Conservation (phyloP, 2,888 invertebrate species). For the Lissonota sp. region DNA sequence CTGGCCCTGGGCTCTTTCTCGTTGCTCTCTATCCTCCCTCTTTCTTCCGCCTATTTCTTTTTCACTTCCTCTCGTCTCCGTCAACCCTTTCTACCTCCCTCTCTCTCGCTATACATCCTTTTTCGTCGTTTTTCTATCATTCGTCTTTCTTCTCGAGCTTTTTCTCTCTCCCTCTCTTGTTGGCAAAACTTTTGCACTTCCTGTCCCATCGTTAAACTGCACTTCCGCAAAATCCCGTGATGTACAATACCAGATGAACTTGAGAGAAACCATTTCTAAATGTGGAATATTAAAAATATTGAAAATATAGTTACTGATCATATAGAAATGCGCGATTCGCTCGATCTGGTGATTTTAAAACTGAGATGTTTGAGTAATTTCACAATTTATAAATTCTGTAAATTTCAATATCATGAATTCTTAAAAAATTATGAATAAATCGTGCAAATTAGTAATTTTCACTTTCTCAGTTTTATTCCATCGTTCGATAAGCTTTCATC, state of each 20-base stretch:
- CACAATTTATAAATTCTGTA: no score
- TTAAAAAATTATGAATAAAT: no score
- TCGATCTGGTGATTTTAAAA: no score
- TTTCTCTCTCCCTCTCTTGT: conserved; percentile 13
- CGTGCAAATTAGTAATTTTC: no score
- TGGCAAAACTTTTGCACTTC: conserved; percentile 36
- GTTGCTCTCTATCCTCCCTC: conserved; percentile 15
- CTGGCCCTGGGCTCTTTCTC: conserved; percentile 57
- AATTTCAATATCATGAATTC: no score
- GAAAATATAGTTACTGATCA: not conserved
- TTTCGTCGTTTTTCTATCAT: conserved; percentile 11
- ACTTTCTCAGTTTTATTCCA: no score
- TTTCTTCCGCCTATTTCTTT: conserved; percentile 50
- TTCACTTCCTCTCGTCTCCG: conserved; percentile 34
- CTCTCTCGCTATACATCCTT: conserved; percentile 32
- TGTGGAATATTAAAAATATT: not conserved
- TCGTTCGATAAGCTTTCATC: no score
- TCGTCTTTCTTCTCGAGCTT: not conserved
- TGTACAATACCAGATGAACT: not conserved
- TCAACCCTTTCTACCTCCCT: conserved; percentile 12
- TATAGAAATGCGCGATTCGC: no score
- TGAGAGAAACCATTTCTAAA: conserved; percentile 1
- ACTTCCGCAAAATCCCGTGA: not conserved
- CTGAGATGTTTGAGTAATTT: no score
- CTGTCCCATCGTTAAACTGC: conserved; percentile 33